Base-by-base conservation (phyloP, 2,113 vertebrate genomes). In the Clarias macrocephalus region DNA sequence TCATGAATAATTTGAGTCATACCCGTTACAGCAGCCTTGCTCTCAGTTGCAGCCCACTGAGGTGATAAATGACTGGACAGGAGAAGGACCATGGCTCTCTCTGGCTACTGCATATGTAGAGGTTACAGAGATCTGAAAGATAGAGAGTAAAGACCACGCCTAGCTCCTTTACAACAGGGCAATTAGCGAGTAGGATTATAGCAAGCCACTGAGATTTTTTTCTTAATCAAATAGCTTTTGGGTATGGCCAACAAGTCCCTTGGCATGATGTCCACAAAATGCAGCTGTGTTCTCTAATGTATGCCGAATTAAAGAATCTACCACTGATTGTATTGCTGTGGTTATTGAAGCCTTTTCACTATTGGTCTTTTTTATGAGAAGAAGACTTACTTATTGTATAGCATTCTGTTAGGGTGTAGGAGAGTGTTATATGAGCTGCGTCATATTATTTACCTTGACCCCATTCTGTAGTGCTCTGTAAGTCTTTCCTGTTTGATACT, bases 181-280 rank as follows among this genome's bases (percentile, higher is more conserved):
- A 93, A 93, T 92, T 93, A 93, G 89, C 87, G 84, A 52, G 77
- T 57, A 84, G 92, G 89, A 92, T 93, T 93, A 93, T 91, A 90
- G 91, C 91, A 25, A n/a, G 28, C 33, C 18, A 62, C n/a, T 48
- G 60, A 65, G 13, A 48, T 48, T 54, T 68, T 66, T 60, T 80
- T 91, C 94, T 94, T 91, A 91, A 94, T 94, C 93, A 92, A 92
- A 91, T 87, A 75, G 76, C 54, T 16, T 76, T 59, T 75, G 80
- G 80, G 48, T 85, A 76, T 85, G 83, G 75, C 83, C 85, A 89
- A 85, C 11, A 65, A 76, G 42, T 87, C 70, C 33, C 79, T 60
- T 93, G 88, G 91, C 89, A 73, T 89, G 92, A 92, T 89, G 83
- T 88, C 48, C 19, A 87, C 91, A 92, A 93, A 94, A 94, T 93